These are phyloP conservation scores for Lepilemur septentrionalis DNA, from an alignment of 2,797 vertebrate species.

Conservation along the genomic window DNA sequence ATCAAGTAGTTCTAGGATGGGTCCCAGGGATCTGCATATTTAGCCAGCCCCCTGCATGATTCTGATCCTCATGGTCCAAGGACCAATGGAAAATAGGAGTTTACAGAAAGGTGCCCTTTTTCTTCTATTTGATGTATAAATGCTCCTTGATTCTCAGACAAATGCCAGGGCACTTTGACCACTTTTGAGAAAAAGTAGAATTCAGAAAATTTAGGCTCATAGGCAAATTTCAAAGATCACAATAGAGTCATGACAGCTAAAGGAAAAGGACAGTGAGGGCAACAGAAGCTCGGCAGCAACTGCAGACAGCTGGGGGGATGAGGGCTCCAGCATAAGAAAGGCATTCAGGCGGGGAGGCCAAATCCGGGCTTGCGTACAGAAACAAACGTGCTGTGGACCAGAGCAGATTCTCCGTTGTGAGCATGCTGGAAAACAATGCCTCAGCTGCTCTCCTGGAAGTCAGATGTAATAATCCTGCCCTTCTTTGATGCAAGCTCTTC, in stretches of 20 bases:
- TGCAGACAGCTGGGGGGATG: background rate
- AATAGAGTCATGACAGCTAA: background rate
- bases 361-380: background rate
- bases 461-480: background rate
- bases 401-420: background rate
- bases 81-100: background rate
- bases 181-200: background rate
- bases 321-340: background rate
- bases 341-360: background rate
- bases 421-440: background rate
- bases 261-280: background rate
- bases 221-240: slow-evolving; percentile 21
- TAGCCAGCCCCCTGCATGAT: background rate
- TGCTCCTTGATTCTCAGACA: background rate
- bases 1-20: background rate
- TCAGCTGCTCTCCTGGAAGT: slow-evolving; percentile 30
- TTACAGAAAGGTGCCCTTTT: background rate
- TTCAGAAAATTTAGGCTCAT: slow-evolving; percentile 31
- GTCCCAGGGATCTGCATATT: background rate
- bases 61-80: background rate
- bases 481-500: slow-evolving; percentile 22
- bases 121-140: background rate
- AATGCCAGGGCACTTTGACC: background rate
- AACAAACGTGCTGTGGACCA: background rate
- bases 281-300: background rate